Evolutionary conservation across 2,113 vertebrate species (phyloP).

Genomic region (Beaufortia kweichowensis): DNA sequence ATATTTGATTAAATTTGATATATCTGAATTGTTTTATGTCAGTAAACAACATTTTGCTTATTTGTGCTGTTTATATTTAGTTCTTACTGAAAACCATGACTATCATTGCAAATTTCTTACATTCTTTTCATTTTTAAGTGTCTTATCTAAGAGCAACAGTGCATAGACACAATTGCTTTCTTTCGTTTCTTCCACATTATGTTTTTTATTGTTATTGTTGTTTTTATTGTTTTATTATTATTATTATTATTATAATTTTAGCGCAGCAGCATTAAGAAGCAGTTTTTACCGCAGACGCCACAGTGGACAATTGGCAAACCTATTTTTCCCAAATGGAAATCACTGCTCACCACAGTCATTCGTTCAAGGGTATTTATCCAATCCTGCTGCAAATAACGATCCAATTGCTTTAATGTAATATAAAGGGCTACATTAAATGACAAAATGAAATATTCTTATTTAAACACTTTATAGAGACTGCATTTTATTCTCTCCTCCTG

Average conservation of each 20-base stretch:
- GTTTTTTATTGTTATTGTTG: background rate
- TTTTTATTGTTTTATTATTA: background rate
- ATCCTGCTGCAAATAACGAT: conserved; percentile 29
- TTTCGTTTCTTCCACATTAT: background rate
- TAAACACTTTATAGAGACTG: conserved; percentile 38
- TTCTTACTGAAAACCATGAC: background rate
- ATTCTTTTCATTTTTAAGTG: background rate
- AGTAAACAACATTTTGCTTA: background rate
- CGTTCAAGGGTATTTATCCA: conserved; percentile 44
- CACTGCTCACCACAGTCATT: conserved; percentile 4
- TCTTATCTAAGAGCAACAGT: background rate
- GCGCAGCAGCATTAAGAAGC: background rate
- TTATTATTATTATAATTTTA: background rate
- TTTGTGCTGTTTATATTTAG: background rate
- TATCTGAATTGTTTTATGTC: background rate
- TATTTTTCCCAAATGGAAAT: background rate
- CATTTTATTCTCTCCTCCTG: background rate
- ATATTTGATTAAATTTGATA: background rate
- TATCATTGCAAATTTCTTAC: background rate
- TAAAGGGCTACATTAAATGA: conserved; percentile 40
- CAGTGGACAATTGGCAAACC: background rate
- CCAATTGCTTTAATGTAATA: conserved; percentile 44
- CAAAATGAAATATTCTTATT: conserved; percentile 46
- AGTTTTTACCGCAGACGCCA: background rate
- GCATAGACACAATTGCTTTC: background rate